phyloP scores from a whole-genome alignment of 2,113 vertebrate species.

The Camelus dromedarius region DNA sequence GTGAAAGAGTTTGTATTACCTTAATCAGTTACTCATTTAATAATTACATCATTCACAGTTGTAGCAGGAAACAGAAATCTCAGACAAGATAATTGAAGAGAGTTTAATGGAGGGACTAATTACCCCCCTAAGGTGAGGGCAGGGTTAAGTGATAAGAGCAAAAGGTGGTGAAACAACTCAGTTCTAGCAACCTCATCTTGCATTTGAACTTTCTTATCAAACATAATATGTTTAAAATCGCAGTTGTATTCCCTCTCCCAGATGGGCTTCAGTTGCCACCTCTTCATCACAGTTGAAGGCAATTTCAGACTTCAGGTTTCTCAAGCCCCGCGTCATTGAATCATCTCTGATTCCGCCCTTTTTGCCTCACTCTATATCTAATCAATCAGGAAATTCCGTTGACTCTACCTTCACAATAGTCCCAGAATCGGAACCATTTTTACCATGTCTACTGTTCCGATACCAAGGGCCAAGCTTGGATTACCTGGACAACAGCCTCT shows the following conservation, averaged over 20 bases:
- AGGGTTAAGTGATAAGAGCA: not conserved
- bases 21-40: slow-evolving; percentile 31
- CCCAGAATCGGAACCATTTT: not conserved
- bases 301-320: not conserved
- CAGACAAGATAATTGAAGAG: not conserved
- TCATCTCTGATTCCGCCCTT: not conserved
- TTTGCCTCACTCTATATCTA: not conserved
- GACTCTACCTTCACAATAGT: not conserved
- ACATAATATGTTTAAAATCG: not conserved
- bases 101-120: not conserved
- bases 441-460: not conserved
- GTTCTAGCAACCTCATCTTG: not conserved
- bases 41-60: not conserved
- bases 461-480: too few species aligned
- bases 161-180: not conserved
- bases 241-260: not conserved
- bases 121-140: not conserved
- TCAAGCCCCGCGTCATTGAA: not conserved
- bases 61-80: not conserved
- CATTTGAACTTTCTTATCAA: not conserved
- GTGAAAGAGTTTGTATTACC: not conserved
- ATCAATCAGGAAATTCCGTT: not conserved
- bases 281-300: not conserved
- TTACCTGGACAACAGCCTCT: not conserved
- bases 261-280: not conserved